These are phyloP conservation scores for Hydrotaea diabolus DNA, from an alignment of 2,888 invertebrate species.

Conservation along the genomic window DNA sequence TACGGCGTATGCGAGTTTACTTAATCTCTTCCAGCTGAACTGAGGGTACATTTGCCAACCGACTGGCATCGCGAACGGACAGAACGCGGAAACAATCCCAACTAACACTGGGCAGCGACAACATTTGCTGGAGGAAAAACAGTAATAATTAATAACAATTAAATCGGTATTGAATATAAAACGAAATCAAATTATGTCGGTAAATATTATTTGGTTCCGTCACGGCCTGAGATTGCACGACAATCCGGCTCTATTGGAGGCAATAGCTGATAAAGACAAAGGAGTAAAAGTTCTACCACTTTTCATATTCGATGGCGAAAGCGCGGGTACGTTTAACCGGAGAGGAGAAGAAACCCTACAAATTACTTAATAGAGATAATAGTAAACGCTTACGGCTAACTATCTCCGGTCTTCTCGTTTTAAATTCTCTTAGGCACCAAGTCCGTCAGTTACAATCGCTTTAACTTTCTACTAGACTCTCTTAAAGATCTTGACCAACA, in stretches of 20 bases:
- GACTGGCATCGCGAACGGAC: too few species aligned
- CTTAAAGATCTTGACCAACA: slow-evolving; percentile 85
- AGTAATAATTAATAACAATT: not conserved
- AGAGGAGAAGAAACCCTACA: too few species aligned
- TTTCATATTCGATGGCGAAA: slow-evolving; percentile 89
- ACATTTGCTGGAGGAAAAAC: not conserved
- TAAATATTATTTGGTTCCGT: slow-evolving; percentile 86
- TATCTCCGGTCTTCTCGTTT: not conserved
- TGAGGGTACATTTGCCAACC: too few species aligned
- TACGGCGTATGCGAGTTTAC: too few species aligned
- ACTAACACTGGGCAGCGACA: too few species aligned
- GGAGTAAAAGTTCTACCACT: slow-evolving; percentile 83
- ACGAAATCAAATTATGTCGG: slow-evolving; percentile 48
- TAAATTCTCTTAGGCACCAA: slow-evolving; percentile 82
- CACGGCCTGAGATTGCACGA: slow-evolving; percentile 87
- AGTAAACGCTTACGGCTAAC: too few species aligned
- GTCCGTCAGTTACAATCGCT: slow-evolving; percentile 85
- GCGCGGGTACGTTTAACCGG: slow-evolving; percentile 84
- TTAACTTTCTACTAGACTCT: slow-evolving; percentile 86
- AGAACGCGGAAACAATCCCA: too few species aligned
- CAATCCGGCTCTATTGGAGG: slow-evolving; percentile 85
- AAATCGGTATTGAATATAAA: not conserved
- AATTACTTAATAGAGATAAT: not conserved
- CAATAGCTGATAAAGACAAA: slow-evolving; percentile 79
- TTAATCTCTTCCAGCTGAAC: too few species aligned